Percentiles rank a stretch among this genome's conserved stretches.
Evolutionary conservation across 2,797 vertebrate genomes (phyloP).

Genomic region (Chloroceryle amazona): DNA sequence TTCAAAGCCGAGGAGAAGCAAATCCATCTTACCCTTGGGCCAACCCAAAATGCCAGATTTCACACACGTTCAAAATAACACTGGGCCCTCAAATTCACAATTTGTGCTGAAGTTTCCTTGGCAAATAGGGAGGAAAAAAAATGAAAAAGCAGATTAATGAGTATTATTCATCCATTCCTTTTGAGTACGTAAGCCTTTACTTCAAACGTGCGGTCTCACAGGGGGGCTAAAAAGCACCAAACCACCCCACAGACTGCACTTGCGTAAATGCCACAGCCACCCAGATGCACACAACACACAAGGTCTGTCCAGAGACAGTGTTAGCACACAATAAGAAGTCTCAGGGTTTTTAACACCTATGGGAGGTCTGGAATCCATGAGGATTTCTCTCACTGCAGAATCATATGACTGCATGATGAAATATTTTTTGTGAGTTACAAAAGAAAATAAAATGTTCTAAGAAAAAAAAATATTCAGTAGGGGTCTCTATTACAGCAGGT

Average conservation of each 20-base stretch:
- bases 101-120: not conserved
- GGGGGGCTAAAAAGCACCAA: not conserved
- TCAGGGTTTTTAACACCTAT: not conserved
- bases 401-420: not conserved
- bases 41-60: not conserved
- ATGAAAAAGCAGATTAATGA: not conserved
- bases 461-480: too few species aligned
- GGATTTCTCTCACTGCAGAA: not conserved
- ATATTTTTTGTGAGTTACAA: not conserved
- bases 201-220: not conserved
- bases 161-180: not conserved
- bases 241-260: rapidly evolving
- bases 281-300: rapidly evolving
- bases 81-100: not conserved
- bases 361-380: not conserved
- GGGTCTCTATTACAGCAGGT: not conserved
- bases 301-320: not conserved
- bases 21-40: rapidly evolving
- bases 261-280: rapidly evolving
- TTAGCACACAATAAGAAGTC: rapidly evolving
- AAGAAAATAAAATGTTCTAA: not conserved
- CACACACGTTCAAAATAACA: not conserved
- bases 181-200: rapidly evolving
- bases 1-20: not conserved
- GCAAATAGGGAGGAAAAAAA: not conserved